Percentiles rank a stretch among this genome's conserved stretches.
phyloP scores from a whole-genome alignment of 2,888 invertebrate genomes.

The Clistopyga incitator region DNA sequence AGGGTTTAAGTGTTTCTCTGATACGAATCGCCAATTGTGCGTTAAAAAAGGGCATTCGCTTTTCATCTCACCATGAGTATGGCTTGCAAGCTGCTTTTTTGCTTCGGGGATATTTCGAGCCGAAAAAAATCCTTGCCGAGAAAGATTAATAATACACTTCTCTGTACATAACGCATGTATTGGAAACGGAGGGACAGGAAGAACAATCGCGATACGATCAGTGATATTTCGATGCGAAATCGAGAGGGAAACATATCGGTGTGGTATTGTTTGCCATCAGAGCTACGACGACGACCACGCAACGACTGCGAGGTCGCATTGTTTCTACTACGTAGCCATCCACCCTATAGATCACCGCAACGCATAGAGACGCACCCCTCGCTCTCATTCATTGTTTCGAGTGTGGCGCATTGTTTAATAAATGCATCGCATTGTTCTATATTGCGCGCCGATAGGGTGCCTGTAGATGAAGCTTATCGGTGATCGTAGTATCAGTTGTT shows the following conservation, averaged over 20 bases:
- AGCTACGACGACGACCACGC: slow-evolving; percentile 46
- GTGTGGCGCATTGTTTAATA: slow-evolving; percentile 77
- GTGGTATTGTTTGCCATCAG: slow-evolving; percentile 58
- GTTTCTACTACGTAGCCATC: slow-evolving; percentile 51
- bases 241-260: slow-evolving; percentile 76
- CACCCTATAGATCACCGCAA: slow-evolving; percentile 49
- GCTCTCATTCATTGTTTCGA: slow-evolving; percentile 76
- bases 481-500: slow-evolving; percentile 57
- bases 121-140: slow-evolving; percentile 24
- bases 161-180: neutral
- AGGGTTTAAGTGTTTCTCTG: slow-evolving; percentile 15
- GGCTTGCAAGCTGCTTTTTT: neutral
- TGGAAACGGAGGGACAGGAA: slow-evolving; percentile 5
- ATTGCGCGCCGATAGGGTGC: slow-evolving; percentile 71
- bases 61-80: slow-evolving; percentile 13
- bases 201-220: slow-evolving; percentile 78
- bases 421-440: slow-evolving; percentile 77
- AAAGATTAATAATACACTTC: slow-evolving; percentile 45
- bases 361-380: slow-evolving; percentile 58
- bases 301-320: slow-evolving; percentile 49
- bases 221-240: slow-evolving; percentile 77
- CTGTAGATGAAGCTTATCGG: slow-evolving; percentile 64
- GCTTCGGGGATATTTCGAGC: slow-evolving; percentile 38
- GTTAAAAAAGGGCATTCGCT: slow-evolving; percentile 22
- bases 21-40: slow-evolving; percentile 43